Conservation (phyloP, 1,140 invertebrate species). For the Nasonia longicornis region DNA sequence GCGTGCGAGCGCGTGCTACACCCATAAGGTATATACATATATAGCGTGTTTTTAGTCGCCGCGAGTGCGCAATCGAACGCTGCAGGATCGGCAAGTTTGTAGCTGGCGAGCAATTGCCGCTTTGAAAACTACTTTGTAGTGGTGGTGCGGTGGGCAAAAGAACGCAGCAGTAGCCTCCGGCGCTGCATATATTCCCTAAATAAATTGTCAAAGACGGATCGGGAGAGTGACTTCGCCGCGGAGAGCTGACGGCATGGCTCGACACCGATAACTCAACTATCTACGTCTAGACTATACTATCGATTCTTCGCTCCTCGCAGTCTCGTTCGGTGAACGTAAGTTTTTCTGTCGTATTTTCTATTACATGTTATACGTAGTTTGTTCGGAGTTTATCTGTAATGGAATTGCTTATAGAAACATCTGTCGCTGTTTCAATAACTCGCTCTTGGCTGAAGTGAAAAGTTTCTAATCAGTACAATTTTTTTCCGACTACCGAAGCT, state of each 20-base stretch:
- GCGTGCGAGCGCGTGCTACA: no score
- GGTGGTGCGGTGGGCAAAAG: neutral
- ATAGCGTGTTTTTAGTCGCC: neutral
- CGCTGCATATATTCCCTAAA: slow-evolving; percentile 27
- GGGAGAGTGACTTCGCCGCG: neutral
- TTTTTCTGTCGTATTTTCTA: neutral
- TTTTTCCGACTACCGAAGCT: no score
- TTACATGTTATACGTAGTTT: neutral
- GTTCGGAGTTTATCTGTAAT: neutral
- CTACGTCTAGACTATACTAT: neutral
- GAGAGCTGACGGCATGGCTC: neutral
- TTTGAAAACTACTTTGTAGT: neutral
- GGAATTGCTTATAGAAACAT: neutral
- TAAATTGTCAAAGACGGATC: slow-evolving; percentile 32
- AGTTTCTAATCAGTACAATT: neutral
- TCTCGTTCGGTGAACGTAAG: neutral
- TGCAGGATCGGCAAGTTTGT: neutral
- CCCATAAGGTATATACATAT: no score
- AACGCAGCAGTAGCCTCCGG: neutral
- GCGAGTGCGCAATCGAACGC: neutral
- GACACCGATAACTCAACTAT: neutral
- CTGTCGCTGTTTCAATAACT: neutral
- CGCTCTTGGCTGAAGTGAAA: neutral
- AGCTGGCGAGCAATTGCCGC: neutral
- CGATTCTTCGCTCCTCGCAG: neutral